phyloP scores from a whole-genome alignment of 2,113 vertebrate genomes.

The Thermophis baileyi region DNA sequence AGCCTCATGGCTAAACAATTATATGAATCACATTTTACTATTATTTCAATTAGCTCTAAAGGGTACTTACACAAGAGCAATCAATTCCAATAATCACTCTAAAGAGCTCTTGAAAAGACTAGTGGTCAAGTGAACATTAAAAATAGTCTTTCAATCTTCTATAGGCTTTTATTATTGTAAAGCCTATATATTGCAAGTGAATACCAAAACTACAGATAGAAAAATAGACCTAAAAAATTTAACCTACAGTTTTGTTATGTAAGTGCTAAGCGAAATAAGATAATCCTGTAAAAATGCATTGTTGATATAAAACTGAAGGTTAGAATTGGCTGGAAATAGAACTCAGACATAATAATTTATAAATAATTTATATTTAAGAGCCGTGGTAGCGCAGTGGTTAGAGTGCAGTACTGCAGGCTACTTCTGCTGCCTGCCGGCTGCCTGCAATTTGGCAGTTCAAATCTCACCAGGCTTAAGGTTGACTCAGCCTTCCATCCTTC shows the following conservation, averaged over 20 bases:
- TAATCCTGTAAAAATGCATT: not conserved
- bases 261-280: not conserved
- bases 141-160: not conserved
- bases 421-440: too few relatives aligned
- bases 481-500: too few relatives aligned
- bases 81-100: not conserved
- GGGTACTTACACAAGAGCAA: not conserved
- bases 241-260: not conserved
- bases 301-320: not conserved
- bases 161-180: not conserved
- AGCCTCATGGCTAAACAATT: not conserved
- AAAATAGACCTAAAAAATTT: not conserved
- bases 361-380: too few relatives aligned
- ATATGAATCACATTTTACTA: not conserved
- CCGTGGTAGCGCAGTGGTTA: too few relatives aligned
- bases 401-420: too few relatives aligned
- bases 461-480: too few relatives aligned
- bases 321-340: not conserved
- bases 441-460: too few relatives aligned
- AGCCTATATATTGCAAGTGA: not conserved
- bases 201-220: not conserved
- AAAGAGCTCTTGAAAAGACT: not conserved
- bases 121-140: slow-evolving; percentile 1
- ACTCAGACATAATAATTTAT: not conserved
- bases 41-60: not conserved